Evolutionary conservation across 2,888 invertebrate species (phyloP).

Genomic region (Stenodema calcarata): DNA sequence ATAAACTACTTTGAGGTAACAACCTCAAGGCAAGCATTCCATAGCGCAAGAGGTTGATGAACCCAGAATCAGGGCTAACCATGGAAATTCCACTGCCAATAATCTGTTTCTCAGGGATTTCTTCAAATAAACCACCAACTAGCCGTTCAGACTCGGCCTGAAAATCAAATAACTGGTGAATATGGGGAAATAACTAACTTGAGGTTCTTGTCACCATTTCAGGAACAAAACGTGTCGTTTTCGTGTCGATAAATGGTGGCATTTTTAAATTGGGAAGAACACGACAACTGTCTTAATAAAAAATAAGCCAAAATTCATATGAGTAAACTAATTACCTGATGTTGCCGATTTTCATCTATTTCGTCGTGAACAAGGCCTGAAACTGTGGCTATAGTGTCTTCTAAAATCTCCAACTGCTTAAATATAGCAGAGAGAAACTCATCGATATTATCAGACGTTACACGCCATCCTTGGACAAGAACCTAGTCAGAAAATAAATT

Average conservation of each 20-base stretch:
- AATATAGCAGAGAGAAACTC: conserved; percentile 67
- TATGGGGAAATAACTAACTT: not conserved
- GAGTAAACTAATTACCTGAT: conserved; percentile 54
- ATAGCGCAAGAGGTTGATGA: conserved; percentile 78
- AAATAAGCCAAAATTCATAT: no score
- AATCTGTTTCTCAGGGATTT: conserved; percentile 62
- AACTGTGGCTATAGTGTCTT: conserved; percentile 68
- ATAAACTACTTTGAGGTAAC: conserved; percentile 76
- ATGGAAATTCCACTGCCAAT: conserved; percentile 64
- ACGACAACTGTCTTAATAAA: no score
- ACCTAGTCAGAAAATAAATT: conserved; percentile 62
- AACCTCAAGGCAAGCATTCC: conserved; percentile 77
- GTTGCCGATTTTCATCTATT: conserved; percentile 64
- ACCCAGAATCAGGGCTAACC: conserved; percentile 72
- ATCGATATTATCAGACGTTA: conserved; percentile 68
- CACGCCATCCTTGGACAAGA: conserved; percentile 72
- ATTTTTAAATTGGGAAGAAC: no score
- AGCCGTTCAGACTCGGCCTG: conserved; percentile 66
- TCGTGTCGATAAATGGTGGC: no score
- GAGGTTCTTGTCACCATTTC: not conserved
- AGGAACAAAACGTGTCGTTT: no score
- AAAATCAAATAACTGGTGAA: conserved; percentile 54
- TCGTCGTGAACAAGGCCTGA: conserved; percentile 67
- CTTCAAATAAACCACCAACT: conserved; percentile 66
- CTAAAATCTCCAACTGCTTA: conserved; percentile 67